Base-by-base conservation (phyloP, 2,888 invertebrate genomes). In the Tipula helvola region DNA sequence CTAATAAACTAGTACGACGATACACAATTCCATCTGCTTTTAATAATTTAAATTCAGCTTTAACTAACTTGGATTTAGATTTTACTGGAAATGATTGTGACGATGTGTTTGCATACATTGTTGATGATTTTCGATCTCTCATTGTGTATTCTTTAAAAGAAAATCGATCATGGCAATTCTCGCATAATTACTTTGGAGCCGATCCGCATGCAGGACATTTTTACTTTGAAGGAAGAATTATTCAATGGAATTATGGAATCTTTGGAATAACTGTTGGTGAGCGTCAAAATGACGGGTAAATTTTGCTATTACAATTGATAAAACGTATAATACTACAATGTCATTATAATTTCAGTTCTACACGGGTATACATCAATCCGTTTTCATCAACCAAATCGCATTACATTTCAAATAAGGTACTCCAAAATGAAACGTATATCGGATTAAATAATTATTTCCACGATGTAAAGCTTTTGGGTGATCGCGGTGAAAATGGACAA, bases 1-100 rank as follows among this genome's bases (percentile, higher is more conserved):
- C 95, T 0, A 95, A 97, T 89, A 92, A 93, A 89, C 91, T 96
- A 86, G 89, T 97, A 86, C 93, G 94, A 87, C 93, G 94, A 86
- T 96, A 95, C 90, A 92, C 93, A 87, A 93, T 96, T 89, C 95
- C 95, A 89, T 92, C 93, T 13, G 90, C 91, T 5, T 52, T n/a
- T n/a, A 13, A n/a, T 52, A 52, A n/a, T 13, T 5, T 3, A n/a
- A 3, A 52, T 52, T 13, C 47, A 12, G n/a, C 1, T 52, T 52
- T 12, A n/a, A 13, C n/a, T 52, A 52, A 52, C n/a, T 52, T 52
- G 5, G 47, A 52, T n/a, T 13, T 52, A 5, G 47, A 52, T 52
- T n/a, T 52, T 5, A 52, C 2, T n/a, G 47, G 47, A 52, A 12
- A 52, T 2, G n/a, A n/a, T 28, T 28, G 28, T 28, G 28, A 28